Percentiles rank a stretch among this genome's conserved stretches.
These are phyloP conservation scores for Chloropsis hardwickii DNA, from an alignment of 2,113 vertebrate genomes.

Conservation along the genomic window DNA sequence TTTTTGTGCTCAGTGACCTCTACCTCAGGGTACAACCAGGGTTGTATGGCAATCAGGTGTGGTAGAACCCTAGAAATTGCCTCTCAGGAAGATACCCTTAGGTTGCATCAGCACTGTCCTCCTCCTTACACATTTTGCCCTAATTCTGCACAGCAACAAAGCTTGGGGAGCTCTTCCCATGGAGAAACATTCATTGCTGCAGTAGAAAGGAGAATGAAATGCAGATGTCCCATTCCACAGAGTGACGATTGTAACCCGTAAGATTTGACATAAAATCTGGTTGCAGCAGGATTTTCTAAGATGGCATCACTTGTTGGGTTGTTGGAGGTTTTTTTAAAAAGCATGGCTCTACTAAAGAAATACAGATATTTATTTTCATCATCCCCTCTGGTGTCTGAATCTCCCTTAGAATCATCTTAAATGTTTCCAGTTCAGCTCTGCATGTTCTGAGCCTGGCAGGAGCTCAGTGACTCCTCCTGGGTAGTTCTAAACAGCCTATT, in stretches of 20 bases:
- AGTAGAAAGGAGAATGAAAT: neutral
- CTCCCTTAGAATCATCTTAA: neutral
- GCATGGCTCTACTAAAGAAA: neutral
- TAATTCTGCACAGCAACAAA: neutral
- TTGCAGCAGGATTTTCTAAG: neutral
- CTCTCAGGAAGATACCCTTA: neutral
- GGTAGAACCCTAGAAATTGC: neutral
- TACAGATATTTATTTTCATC: neutral
- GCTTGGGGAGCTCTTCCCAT: neutral
- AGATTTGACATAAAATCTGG: neutral
- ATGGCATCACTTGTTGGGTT: neutral
- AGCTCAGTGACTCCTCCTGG: neutral
- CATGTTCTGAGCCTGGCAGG: neutral
- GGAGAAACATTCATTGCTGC: neutral
- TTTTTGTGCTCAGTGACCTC: neutral
- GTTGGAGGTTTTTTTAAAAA: neutral
- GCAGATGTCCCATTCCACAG: neutral
- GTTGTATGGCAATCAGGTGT: neutral
- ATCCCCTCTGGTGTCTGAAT: neutral
- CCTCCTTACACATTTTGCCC: neutral
- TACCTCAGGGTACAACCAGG: neutral
- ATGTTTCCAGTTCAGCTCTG: neutral
- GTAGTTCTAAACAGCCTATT: neutral
- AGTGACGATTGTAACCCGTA: neutral
- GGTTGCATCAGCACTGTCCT: neutral